Base-by-base conservation (phyloP, 2,113 vertebrate genomes). In the Mixornis gularis region DNA sequence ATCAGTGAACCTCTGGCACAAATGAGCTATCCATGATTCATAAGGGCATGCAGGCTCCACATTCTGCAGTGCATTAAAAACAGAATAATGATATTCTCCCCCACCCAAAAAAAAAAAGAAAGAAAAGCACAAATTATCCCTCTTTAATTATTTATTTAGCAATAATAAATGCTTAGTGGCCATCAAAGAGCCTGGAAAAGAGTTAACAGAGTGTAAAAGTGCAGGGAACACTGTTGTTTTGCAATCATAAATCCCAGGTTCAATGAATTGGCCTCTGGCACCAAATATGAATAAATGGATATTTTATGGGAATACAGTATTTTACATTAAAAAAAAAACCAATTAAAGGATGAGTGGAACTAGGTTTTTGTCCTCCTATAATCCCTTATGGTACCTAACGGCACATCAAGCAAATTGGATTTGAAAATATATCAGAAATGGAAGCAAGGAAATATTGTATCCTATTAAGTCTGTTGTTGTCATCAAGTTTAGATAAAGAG, bases 131-230 rank as follows among this genome's bases (percentile, higher is more conserved):
- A 65, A 93, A 85, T 95, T 94, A 94, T 71, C 18, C n/a, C 38
- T 69, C 62, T 55, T 92, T 82, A 90, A 97, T 96, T 95, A 94
- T 74, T 90, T 87, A 93, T 94, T 92, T 87, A 86, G 30, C 55
- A 82, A 64, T 89, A 91, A 88, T 82, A 84, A 94, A 89, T n/a
- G 60, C 38, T 87, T 82, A 82, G 40, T 82, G 48, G 18, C 40
- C 48, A 86, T 79, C 71, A 94, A 93, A 94, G 80, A 83, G 87
- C 59, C 56, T 80, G 27, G 32, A 62, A 91, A 91, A 81, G 7
- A 76, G 30, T 63, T 88, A 88, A 78, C 32, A 22, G 46, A 92
- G 19, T 0, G 0, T 49, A 59, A 59, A 68, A 41, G 8, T n/a
- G 8, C 48, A 63, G 65, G n/a, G 49, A 93, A 77, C 26, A 66